Conservation (phyloP, 2,797 vertebrate genomes). For the Antrozous pallidus region DNA sequence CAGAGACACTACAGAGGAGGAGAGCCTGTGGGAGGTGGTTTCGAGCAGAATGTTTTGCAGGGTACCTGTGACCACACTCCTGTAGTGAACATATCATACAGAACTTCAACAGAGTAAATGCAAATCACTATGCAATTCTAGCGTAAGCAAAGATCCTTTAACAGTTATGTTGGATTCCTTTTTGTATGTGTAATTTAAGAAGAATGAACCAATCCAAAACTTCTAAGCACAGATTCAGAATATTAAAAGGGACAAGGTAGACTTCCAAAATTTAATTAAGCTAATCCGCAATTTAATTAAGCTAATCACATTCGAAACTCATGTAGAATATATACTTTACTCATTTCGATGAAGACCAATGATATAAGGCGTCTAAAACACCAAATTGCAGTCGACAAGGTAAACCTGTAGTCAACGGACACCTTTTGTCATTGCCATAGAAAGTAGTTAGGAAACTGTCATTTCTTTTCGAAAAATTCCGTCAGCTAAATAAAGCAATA, state of each 20-base stretch:
- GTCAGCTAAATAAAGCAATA: slow-evolving; percentile 45
- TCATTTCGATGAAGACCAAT: neutral
- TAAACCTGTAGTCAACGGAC: neutral
- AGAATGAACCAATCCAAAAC: neutral
- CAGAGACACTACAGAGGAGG: neutral
- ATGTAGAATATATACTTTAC: neutral
- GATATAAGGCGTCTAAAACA: neutral
- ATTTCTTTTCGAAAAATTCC: slow-evolving; percentile 33
- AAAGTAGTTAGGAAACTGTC: slow-evolving; percentile 27
- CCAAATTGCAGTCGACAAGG: neutral
- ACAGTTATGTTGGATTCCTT: neutral
- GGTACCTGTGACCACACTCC: neutral
- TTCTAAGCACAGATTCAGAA: neutral
- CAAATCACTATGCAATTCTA: neutral
- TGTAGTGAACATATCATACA: neutral
- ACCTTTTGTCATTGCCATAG: slow-evolving; percentile 29
- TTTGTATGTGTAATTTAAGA: neutral
- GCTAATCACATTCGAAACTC: slow-evolving; percentile 6
- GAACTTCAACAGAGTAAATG: neutral
- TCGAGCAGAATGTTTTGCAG: no score
- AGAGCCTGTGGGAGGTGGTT: neutral
- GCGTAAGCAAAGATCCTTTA: neutral
- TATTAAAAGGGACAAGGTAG: neutral
- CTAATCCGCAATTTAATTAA: neutral
- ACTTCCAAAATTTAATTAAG: neutral